Percentiles rank a stretch among this genome's conserved stretches.
These are phyloP conservation scores for Strigops habroptila DNA, from an alignment of 2,113 vertebrate species.

Conservation along the genomic window DNA sequence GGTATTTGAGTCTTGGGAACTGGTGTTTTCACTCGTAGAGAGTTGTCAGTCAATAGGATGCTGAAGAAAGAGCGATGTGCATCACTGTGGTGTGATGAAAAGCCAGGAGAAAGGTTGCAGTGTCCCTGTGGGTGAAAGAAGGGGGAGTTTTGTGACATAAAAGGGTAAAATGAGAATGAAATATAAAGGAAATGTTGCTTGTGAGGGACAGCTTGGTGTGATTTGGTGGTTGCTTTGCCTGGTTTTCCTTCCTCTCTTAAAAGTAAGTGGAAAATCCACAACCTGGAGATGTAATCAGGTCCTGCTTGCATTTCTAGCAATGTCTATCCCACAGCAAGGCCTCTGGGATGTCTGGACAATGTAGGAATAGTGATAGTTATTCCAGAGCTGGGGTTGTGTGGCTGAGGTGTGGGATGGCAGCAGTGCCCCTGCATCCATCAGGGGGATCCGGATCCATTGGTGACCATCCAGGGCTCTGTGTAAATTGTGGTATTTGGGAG, in stretches of 20 bases:
- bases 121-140: background rate
- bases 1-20: background rate
- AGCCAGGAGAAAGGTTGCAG: background rate
- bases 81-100: background rate
- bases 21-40: background rate
- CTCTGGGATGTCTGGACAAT: background rate
- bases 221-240: background rate
- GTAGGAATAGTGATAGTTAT: no score
- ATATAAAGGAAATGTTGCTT: background rate
- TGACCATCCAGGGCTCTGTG: background rate
- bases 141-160: background rate
- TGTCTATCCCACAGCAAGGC: background rate
- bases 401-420: background rate
- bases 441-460: background rate
- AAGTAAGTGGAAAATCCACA: background rate
- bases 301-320: background rate
- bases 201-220: background rate
- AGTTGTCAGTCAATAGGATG: background rate
- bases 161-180: background rate
- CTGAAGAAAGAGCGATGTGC: background rate
- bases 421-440: background rate
- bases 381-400: background rate
- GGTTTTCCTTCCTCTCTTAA: background rate
- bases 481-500: background rate
- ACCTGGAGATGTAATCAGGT: background rate